phyloP scores from a whole-genome alignment of 2,113 vertebrate species.

The Scatophagus argus region DNA sequence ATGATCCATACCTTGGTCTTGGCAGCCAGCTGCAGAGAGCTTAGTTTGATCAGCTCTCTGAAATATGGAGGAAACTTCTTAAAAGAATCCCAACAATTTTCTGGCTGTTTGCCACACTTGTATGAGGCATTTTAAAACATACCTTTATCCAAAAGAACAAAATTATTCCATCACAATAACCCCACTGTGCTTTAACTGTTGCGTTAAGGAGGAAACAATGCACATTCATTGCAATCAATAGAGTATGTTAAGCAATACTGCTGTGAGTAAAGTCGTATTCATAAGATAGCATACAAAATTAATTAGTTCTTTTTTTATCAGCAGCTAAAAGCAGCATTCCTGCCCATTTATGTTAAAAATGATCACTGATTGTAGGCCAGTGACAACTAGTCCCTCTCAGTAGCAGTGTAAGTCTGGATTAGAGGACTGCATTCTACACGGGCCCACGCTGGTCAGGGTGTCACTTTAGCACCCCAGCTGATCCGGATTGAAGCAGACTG shows the following conservation, averaged over 20 bases:
- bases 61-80: conserved; percentile 47
- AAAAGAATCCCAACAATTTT: conserved; percentile 14
- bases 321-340: neutral
- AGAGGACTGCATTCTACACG: conserved; percentile 36
- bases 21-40: neutral
- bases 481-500: conserved; percentile 74
- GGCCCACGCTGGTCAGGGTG: conserved; percentile 64
- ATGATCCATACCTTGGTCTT: conserved; percentile 42
- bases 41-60: conserved; percentile 48
- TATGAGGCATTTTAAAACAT: conserved; percentile 20
- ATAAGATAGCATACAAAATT: conserved; percentile 3
- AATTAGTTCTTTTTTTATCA: neutral
- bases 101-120: conserved; percentile 27
- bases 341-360: conserved; percentile 5
- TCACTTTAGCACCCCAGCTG: conserved; percentile 74
- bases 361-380: conserved; percentile 19
- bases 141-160: conserved; percentile 16
- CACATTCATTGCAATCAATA: conserved; percentile 25
- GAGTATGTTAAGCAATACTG: conserved; percentile 5
- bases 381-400: conserved; percentile 31
- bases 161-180: conserved; percentile 30
- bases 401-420: conserved; percentile 70
- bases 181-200: conserved; percentile 15
- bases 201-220: conserved; percentile 33
- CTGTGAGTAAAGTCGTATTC: neutral